Conservation (phyloP, 2,113 vertebrate species). For the Electrona antarctica region DNA sequence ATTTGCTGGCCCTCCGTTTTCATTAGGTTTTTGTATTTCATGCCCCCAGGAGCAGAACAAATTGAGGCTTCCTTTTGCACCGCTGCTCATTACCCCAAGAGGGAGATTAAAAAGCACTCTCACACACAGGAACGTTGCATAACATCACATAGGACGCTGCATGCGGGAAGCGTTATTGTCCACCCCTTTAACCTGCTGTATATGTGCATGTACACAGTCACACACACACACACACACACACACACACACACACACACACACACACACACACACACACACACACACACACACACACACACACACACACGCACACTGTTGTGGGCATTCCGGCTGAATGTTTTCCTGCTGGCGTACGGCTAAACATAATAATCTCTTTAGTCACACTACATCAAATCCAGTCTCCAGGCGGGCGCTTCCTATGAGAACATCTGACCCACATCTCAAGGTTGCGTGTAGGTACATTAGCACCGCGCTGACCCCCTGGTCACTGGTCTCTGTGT, state of each 20-base stretch:
- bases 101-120: conserved; percentile 62
- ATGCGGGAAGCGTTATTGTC: conserved; percentile 17
- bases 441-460: too few species aligned
- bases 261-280: background rate
- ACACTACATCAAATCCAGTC: too few species aligned
- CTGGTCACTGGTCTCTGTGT: background rate
- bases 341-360: too few species aligned
- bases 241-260: conserved; percentile 7
- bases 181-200: too few species aligned
- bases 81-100: conserved; percentile 61
- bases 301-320: background rate
- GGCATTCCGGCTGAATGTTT: background rate
- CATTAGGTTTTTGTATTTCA: conserved; percentile 69
- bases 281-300: background rate
- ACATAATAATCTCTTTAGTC: too few species aligned
- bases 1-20: conserved; percentile 61
- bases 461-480: too few species aligned
- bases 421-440: too few species aligned
- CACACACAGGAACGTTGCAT: conserved; percentile 49
- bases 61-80: conserved; percentile 67
- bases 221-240: background rate
- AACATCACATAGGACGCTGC: conserved; percentile 39
- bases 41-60: conserved; percentile 67
- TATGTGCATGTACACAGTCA: background rate
- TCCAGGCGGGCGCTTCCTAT: too few species aligned